Percentiles rank a stretch among this genome's conserved stretches.
Evolutionary conservation across 2,888 invertebrate genomes (phyloP).

Genomic region (Cataglyphis cursor): DNA sequence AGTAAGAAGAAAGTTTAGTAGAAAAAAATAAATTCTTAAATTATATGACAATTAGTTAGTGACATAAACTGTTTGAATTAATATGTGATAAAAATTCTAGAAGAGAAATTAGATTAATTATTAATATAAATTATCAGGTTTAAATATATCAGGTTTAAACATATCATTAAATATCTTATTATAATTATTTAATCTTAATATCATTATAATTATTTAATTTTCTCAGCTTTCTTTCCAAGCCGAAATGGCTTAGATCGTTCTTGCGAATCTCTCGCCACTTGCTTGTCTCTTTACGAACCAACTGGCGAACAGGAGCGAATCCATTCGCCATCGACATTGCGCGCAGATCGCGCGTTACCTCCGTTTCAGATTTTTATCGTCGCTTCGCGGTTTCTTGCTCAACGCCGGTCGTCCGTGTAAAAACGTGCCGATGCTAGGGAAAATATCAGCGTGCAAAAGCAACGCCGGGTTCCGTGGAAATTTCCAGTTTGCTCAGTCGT

Average conservation of each 20-base stretch:
- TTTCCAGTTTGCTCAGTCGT: slow-evolving; percentile 75
- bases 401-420: slow-evolving; percentile 41
- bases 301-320: slow-evolving; percentile 48
- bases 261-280: not conserved
- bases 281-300: slow-evolving; percentile 20
- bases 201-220: not conserved
- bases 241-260: not conserved
- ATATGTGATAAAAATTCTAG: not conserved
- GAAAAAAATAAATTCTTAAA: not conserved
- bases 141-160: not conserved
- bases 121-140: not conserved
- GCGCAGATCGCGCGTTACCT: slow-evolving; percentile 49
- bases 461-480: slow-evolving; percentile 68
- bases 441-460: slow-evolving; percentile 53
- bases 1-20: no score
- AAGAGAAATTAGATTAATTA: not conserved
- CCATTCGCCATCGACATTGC: slow-evolving; percentile 47
- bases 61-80: not conserved
- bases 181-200: not conserved
- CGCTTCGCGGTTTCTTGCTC: slow-evolving; percentile 50
- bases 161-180: no score
- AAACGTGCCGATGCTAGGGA: slow-evolving; percentile 44
- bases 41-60: not conserved
- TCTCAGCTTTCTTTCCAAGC: not conserved
- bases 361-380: slow-evolving; percentile 48